phyloP scores from a whole-genome alignment of 2,113 vertebrate genomes.

The Chinchilla lanigera region DNA sequence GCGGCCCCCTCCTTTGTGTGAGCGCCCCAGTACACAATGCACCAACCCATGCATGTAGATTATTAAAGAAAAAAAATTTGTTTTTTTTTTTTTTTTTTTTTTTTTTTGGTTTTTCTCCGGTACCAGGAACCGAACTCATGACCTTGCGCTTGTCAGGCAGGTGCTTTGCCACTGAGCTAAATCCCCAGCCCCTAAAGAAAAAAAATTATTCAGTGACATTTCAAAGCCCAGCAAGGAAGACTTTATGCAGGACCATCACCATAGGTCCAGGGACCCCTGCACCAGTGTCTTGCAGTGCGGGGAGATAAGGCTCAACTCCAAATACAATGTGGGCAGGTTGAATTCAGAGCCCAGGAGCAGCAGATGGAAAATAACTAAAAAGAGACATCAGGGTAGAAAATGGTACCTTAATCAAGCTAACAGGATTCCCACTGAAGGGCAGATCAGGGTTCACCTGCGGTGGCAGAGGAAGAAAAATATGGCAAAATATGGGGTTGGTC shows the following conservation, averaged over 20 bases:
- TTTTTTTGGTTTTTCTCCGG: no score
- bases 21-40: background rate
- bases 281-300: background rate
- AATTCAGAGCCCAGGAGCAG: background rate
- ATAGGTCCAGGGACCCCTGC: background rate
- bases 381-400: background rate
- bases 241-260: background rate
- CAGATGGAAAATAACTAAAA: background rate
- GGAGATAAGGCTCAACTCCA: background rate
- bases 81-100: no score
- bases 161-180: no score
- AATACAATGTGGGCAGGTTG: background rate
- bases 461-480: background rate
- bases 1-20: background rate
- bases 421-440: background rate
- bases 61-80: no score
- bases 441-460: background rate
- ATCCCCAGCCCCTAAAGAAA: no score
- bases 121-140: no score
- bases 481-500: no score
- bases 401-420: background rate
- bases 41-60: background rate
- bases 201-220: background rate
- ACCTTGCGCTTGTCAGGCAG: no score
- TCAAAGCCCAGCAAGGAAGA: background rate